Conservation (phyloP, 2,113 vertebrate species). For the Bombycilla garrulus region DNA sequence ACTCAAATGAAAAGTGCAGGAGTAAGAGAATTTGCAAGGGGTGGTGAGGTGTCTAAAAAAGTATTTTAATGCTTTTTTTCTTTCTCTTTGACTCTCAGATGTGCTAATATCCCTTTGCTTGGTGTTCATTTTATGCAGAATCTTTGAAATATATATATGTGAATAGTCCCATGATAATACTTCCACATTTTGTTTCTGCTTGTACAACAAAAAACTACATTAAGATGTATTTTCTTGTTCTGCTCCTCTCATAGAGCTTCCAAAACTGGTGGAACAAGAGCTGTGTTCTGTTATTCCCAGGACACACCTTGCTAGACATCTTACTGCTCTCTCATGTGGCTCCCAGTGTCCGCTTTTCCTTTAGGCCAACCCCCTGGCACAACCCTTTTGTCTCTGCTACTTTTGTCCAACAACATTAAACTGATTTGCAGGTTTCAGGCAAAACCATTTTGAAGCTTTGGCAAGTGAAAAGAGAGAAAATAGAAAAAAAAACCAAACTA, state of each 20-base stretch:
- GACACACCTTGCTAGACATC: neutral
- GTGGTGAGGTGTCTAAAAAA: neutral
- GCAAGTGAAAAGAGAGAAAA: conserved; percentile 19
- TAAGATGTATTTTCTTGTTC: neutral
- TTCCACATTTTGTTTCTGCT: neutral
- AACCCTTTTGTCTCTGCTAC: neutral
- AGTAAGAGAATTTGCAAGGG: neutral
- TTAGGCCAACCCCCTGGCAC: neutral
- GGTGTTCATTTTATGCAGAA: neutral
- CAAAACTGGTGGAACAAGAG: neutral
- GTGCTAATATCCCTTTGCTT: neutral
- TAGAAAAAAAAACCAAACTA: neutral
- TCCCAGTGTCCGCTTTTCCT: neutral
- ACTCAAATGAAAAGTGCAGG: neutral
- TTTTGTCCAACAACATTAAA: neutral
- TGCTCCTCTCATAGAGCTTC: neutral
- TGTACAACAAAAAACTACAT: neutral
- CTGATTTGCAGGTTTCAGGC: neutral
- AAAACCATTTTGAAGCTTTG: neutral
- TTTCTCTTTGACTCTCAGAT: neutral
- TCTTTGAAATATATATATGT: neutral
- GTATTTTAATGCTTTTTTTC: neutral
- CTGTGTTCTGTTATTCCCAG: neutral
- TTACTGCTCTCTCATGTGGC: neutral
- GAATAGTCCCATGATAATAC: neutral